phyloP scores from a whole-genome alignment of 2,888 invertebrate species.

The Spicauda simplicius region DNA sequence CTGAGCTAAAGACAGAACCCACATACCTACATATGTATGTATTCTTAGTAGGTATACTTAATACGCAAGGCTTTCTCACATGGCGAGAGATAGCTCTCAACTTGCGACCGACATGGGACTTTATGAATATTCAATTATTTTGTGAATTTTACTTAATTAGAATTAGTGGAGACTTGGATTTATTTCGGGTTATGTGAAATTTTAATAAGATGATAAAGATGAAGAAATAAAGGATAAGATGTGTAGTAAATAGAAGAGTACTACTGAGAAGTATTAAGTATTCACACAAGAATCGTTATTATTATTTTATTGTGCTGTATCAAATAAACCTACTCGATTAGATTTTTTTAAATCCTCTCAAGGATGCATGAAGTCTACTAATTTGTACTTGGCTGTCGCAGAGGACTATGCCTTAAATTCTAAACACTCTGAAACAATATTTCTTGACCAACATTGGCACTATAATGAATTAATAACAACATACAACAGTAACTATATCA shows the following conservation, averaged over 20 bases:
- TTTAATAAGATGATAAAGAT: slow-evolving; percentile 2
- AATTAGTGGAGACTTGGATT: slow-evolving; percentile 56
- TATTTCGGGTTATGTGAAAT: slow-evolving; percentile 50
- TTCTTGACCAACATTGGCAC: too few species aligned
- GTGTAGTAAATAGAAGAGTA: neutral
- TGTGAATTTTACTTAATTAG: slow-evolving; percentile 69
- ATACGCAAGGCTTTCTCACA: slow-evolving; percentile 66
- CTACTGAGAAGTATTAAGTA: too few species aligned
- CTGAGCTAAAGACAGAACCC: slow-evolving; percentile 3
- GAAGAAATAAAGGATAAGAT: neutral
- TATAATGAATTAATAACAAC: too few species aligned
- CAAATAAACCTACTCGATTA: too few species aligned
- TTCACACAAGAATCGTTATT: too few species aligned
- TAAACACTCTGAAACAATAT: too few species aligned
- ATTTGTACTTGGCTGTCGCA: too few species aligned
- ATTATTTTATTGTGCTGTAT: too few species aligned
- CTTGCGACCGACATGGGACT: slow-evolving; percentile 73
- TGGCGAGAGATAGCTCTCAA: slow-evolving; percentile 60
- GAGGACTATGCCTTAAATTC: too few species aligned
- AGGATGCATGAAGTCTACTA: too few species aligned
- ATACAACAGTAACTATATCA: too few species aligned
- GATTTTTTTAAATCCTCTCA: too few species aligned
- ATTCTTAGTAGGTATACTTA: neutral
- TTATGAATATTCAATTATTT: slow-evolving; percentile 80
- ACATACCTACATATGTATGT: neutral